Conservation (phyloP, 2,797 vertebrate species). For the Mormyrops boulengeri region DNA sequence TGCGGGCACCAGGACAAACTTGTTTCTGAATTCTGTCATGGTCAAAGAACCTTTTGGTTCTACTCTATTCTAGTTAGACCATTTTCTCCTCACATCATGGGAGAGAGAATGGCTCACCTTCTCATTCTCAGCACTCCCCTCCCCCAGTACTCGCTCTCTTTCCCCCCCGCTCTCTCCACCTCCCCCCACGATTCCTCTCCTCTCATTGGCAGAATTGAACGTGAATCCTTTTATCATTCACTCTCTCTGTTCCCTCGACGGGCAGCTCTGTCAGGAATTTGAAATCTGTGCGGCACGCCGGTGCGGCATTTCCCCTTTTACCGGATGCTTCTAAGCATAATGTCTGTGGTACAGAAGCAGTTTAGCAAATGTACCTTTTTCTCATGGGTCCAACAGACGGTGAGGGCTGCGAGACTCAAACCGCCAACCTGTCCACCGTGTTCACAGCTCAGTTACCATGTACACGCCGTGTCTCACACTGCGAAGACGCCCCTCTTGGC, state of each 20-base stretch:
- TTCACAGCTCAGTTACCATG: neutral
- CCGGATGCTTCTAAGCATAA: neutral
- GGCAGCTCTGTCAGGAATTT: neutral
- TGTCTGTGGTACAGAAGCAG: neutral
- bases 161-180: neutral
- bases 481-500: neutral
- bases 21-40: conserved; percentile 30
- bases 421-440: neutral
- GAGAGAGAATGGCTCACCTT: neutral
- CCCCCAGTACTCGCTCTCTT: neutral
- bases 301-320: neutral
- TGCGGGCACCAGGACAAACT: conserved; percentile 13
- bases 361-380: neutral
- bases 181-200: neutral
- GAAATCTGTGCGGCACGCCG: neutral
- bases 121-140: neutral
- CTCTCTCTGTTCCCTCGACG: neutral
- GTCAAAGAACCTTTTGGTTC: neutral
- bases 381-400: neutral
- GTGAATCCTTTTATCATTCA: neutral
- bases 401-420: neutral
- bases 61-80: neutral
- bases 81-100: neutral
- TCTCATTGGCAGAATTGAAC: neutral
- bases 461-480: neutral